Conservation (phyloP, 2,888 invertebrate species). For the Limnephilus marmoratus region DNA sequence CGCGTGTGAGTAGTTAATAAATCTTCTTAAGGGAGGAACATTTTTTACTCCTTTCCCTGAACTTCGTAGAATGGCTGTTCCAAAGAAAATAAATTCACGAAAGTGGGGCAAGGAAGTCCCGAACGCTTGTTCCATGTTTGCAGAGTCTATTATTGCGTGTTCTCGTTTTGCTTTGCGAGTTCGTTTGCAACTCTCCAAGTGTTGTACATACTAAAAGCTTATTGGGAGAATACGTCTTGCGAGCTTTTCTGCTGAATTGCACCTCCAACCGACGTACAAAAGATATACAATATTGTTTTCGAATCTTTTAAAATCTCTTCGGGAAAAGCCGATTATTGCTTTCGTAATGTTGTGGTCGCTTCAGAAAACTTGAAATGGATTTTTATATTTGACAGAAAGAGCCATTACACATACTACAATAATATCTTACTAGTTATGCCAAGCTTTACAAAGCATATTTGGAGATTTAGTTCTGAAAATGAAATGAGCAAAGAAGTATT, state of each 20-base stretch:
- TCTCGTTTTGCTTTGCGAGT: slow-evolving; percentile 36
- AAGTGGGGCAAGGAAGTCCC: slow-evolving; percentile 25
- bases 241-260: slow-evolving; percentile 20
- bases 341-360: background rate
- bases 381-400: background rate
- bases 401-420: background rate
- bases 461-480: background rate
- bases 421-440: background rate
- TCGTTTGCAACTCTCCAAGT: slow-evolving; percentile 25
- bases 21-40: slow-evolving; percentile 50
- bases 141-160: slow-evolving; percentile 41
- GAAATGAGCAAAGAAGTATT: too few relatives aligned
- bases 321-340: slow-evolving; percentile 2
- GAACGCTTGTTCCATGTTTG: slow-evolving; percentile 37
- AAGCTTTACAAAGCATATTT: background rate
- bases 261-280: background rate
- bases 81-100: slow-evolving; percentile 45
- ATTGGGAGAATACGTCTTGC: slow-evolving; percentile 32
- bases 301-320: background rate
- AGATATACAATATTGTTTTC: background rate
- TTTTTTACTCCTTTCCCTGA: slow-evolving; percentile 26
- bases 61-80: slow-evolving; percentile 44
- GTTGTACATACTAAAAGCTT: slow-evolving; percentile 32
- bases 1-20: slow-evolving; percentile 58
- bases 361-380: background rate